phyloP scores from a whole-genome alignment of 2,888 invertebrate genomes.

The Subacronicta megacephala region DNA sequence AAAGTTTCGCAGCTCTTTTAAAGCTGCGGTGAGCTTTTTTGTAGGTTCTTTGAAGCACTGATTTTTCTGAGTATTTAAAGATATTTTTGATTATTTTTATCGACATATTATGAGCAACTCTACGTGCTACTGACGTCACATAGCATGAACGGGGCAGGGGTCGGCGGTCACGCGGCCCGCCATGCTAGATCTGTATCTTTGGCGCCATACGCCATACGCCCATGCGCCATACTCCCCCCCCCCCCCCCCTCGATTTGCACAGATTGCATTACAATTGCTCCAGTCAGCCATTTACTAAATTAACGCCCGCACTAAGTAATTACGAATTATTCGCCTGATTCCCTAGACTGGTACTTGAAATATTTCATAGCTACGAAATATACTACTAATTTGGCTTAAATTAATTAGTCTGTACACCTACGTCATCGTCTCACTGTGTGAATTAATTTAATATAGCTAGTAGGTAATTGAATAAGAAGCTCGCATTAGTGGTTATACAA shows the following conservation, averaged over 20 bases:
- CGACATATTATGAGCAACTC: conserved; percentile 5
- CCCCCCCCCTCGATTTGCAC: conserved; percentile 66
- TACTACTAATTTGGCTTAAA: conserved; percentile 37
- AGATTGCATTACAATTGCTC: conserved; percentile 77
- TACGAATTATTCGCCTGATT: conserved; percentile 53
- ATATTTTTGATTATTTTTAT: neutral
- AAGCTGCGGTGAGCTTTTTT: too few relatives aligned
- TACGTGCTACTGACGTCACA: conserved; percentile 64
- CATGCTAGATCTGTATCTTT: conserved; percentile 82
- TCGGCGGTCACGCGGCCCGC: conserved; percentile 79
- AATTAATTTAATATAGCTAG: conserved; percentile 32
- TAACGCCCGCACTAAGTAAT: conserved; percentile 54
- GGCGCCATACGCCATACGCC: conserved; percentile 78
- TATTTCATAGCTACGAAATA: conserved; percentile 42
- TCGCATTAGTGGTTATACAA: conserved; percentile 1
- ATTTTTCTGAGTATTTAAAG: too few relatives aligned
- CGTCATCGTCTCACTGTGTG: conserved; percentile 24
- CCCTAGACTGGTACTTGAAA: conserved; percentile 33
- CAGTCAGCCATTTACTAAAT: conserved; percentile 74
- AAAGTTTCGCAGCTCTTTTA: too few relatives aligned
- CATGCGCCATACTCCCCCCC: conserved; percentile 37
- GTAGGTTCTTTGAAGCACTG: too few relatives aligned
- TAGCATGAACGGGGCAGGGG: conserved; percentile 68
- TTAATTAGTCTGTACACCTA: conserved; percentile 45
- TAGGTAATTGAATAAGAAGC: conserved; percentile 29